Conservation (phyloP, 2,888 invertebrate species). For the Dyspetes luteomarginatus region DNA sequence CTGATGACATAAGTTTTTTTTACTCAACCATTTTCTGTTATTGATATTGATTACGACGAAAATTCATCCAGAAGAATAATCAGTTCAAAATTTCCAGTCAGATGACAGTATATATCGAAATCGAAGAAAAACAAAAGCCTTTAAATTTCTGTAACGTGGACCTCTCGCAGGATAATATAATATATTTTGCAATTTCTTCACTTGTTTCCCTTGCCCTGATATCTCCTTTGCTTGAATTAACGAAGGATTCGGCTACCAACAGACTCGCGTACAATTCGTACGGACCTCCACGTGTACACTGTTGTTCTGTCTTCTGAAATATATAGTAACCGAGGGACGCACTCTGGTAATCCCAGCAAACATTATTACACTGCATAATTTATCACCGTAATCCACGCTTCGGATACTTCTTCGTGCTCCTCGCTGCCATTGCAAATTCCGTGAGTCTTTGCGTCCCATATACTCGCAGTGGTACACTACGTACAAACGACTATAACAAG, state of each 20-base stretch:
- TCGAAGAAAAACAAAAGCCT: neutral
- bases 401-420: slow-evolving; percentile 56
- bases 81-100: too few relatives aligned
- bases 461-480: neutral
- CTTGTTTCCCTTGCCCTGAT: neutral
- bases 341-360: slow-evolving; percentile 64
- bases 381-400: slow-evolving; percentile 64
- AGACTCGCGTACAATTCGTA: neutral
- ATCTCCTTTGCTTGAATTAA: neutral
- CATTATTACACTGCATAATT: slow-evolving; percentile 66
- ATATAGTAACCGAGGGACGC: slow-evolving; percentile 59
- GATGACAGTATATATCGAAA: neutral
- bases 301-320: slow-evolving; percentile 35
- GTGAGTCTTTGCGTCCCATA: neutral
- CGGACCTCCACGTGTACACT: neutral
- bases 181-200: neutral
- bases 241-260: neutral
- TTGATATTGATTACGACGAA: too few relatives aligned
- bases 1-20: too few relatives aligned
- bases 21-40: too few relatives aligned
- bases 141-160: neutral
- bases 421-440: slow-evolving; percentile 6
- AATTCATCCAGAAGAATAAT: too few relatives aligned
- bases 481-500: neutral
- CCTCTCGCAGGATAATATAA: neutral